Conservation (phyloP, 2,888 invertebrate genomes). For the Synergus laeviventris region DNA sequence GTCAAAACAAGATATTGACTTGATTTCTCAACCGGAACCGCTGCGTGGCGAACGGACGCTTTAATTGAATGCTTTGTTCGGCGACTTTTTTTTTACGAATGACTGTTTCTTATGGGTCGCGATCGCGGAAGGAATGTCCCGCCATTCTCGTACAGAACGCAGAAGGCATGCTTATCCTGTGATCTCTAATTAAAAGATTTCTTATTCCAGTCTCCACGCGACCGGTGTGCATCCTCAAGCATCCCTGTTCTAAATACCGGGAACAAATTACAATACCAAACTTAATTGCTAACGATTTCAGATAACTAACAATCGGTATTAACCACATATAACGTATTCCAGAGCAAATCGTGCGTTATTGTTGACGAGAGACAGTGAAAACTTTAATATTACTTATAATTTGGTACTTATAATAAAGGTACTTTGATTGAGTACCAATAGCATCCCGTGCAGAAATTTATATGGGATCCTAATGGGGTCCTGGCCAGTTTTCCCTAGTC, state of each 20-base stretch:
- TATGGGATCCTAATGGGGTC: too few relatives aligned
- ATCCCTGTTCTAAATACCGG: conserved; percentile 4
- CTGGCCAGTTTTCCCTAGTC: too few relatives aligned
- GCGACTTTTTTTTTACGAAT: conserved; percentile 49
- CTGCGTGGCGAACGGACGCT: conserved; percentile 41
- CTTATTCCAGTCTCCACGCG: conserved; percentile 51
- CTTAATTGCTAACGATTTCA: conserved; percentile 4
- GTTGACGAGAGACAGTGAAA: too few relatives aligned
- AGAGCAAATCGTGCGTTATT: background rate
- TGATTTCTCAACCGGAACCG: conserved; percentile 47
- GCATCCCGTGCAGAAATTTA: too few relatives aligned
- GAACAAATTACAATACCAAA: conserved; percentile 10
- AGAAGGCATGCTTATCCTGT: conserved; percentile 56
- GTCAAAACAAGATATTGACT: conserved; percentile 34
- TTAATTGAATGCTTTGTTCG: conserved; percentile 59
- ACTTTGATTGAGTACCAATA: too few relatives aligned
- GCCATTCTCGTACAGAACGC: conserved; percentile 21
- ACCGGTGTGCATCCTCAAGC: conserved; percentile 5
- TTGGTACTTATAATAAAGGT: too few relatives aligned
- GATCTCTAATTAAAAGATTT: conserved; percentile 67
- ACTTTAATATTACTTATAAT: too few relatives aligned
- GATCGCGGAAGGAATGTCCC: conserved; percentile 52
- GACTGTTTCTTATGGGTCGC: conserved; percentile 40
- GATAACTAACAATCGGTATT: conserved; percentile 9
- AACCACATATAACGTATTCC: background rate